Conservation (phyloP, 2,797 vertebrate species). For the Cryptoprocta ferox region DNA sequence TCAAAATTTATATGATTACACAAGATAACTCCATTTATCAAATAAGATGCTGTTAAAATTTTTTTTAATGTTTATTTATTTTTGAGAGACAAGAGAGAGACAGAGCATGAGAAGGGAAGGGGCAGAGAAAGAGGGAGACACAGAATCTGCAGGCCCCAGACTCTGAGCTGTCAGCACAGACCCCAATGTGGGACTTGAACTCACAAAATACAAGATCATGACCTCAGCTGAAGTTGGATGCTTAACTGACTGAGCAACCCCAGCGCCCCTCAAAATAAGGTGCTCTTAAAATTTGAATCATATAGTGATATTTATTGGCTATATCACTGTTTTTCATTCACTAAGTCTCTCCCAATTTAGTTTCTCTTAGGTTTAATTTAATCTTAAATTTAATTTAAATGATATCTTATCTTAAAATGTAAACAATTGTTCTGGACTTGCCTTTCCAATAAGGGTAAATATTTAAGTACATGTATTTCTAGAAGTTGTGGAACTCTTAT, state of each 20-base stretch:
- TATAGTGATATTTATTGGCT: neutral
- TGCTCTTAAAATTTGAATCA: neutral
- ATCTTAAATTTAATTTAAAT: neutral
- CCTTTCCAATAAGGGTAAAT: neutral
- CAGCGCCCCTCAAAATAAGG: neutral
- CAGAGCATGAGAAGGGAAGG: too few species aligned
- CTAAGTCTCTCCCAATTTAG: neutral
- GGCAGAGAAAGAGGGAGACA: too few species aligned
- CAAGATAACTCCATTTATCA: neutral
- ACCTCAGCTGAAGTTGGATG: too few species aligned
- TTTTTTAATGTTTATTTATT: too few species aligned
- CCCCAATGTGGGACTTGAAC: too few species aligned
- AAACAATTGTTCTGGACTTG: neutral
- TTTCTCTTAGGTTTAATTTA: neutral
- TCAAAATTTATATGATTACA: neutral
- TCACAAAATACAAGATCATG: too few species aligned
- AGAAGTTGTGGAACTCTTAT: neutral
- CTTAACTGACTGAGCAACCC: too few species aligned
- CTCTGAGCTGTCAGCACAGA: too few species aligned
- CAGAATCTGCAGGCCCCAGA: too few species aligned
- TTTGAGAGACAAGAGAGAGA: too few species aligned
- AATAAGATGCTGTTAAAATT: neutral
- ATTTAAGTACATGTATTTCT: neutral
- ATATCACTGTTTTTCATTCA: neutral
- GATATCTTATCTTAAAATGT: neutral